Conservation (phyloP, 2,797 vertebrate genomes). For the Spatula versicolor region DNA sequence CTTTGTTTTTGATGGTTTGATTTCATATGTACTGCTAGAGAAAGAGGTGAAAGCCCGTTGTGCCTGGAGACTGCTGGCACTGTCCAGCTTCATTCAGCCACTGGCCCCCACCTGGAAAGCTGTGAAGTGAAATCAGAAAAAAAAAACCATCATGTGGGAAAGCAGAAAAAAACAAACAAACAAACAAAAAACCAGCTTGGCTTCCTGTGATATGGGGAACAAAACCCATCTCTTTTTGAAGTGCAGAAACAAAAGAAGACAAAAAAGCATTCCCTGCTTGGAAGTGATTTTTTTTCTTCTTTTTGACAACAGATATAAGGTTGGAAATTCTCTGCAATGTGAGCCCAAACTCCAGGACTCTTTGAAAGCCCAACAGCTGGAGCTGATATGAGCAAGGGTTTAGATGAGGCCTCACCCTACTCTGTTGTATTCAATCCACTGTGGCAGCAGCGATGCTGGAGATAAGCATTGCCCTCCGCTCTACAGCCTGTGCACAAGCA, state of each 20-base stretch:
- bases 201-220: background rate
- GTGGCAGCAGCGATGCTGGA: background rate
- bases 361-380: constrained; percentile 7
- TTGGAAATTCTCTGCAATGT: background rate
- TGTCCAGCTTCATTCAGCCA: background rate
- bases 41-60: background rate
- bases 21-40: background rate
- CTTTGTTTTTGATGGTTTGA: background rate
- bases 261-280: background rate
- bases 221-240: constrained; percentile 15
- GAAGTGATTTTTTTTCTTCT: background rate
- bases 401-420: background rate
- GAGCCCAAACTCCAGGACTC: background rate
- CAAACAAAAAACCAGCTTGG: background rate
- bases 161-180: background rate
- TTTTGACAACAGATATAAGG: background rate
- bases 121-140: background rate
- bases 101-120: background rate
- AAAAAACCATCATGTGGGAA: background rate
- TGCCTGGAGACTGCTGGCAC: background rate
- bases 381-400: background rate
- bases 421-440: background rate
- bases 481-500: background rate
- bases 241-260: background rate
- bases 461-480: background rate